These are phyloP conservation scores for Drosophila kanekoi DNA, from an alignment of 2,888 invertebrate species.

Conservation along the genomic window DNA sequence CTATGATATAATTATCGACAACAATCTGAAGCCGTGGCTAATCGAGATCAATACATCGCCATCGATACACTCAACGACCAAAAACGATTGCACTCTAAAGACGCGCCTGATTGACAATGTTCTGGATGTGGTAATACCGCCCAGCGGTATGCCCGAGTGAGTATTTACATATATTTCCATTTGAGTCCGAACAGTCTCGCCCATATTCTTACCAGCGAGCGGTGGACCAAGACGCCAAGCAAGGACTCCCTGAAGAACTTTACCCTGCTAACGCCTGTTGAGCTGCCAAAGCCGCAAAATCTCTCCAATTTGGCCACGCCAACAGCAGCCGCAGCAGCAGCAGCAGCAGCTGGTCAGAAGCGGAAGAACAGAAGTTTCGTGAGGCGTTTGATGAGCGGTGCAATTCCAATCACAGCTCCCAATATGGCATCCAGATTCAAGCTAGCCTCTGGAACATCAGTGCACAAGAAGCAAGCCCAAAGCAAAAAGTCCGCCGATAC, in stretches of 20 bases:
- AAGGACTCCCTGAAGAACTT: constrained; percentile 93
- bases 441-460: background rate
- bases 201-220: constrained; percentile 85
- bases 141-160: constrained; percentile 93
- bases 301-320: background rate
- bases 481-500: background rate
- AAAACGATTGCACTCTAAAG: constrained; percentile 96
- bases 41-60: constrained; percentile 98
- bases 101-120: constrained; percentile 97
- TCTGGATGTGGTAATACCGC: constrained; percentile 94
- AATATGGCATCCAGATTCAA: background rate
- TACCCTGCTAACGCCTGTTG: constrained; percentile 51
- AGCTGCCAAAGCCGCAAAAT: constrained; percentile 4
- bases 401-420: background rate
- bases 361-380: background rate
- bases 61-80: constrained; percentile 96
- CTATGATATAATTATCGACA: constrained; percentile 97
- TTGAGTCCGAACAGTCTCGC: background rate
- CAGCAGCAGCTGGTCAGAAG: background rate
- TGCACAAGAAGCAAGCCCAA: background rate
- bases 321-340: background rate
- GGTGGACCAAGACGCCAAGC: constrained; percentile 93
- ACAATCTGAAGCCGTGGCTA: constrained; percentile 96
- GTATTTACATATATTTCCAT: constrained; percentile 18
- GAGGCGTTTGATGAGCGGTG: constrained; percentile 4